phyloP scores from a whole-genome alignment of 37 sponge, comb jelly and placozoan species.

The Lycopodina hypogea region DNA sequence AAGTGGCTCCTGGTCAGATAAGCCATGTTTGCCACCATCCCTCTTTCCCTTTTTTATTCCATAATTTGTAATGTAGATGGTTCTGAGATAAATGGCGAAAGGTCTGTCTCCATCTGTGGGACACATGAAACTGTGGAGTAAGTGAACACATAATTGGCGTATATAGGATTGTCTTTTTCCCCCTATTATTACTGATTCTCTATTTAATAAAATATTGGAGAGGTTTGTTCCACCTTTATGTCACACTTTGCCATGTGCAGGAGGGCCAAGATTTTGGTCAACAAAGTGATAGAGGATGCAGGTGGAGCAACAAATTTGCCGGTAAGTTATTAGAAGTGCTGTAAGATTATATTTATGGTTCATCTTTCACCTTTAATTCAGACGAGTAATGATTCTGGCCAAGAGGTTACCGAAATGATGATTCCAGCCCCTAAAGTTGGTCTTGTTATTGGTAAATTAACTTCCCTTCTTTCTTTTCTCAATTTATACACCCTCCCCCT shows the following conservation, averaged over 20 bases:
- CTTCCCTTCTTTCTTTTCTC: not conserved
- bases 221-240: not conserved
- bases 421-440: constrained; percentile 93
- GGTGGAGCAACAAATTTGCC: constrained; percentile 53
- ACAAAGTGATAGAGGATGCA: constrained; percentile 66
- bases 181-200: no score
- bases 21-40: no score
- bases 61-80: constrained; percentile 49
- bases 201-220: not conserved
- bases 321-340: constrained; percentile 6
- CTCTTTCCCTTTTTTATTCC: not conserved
- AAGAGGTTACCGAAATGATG: constrained; percentile 76
- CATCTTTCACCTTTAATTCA: not conserved
- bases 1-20: constrained; percentile 90
- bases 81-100: constrained; percentile 65
- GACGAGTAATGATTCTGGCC: constrained; percentile 23
- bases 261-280: constrained; percentile 59
- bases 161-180: not conserved
- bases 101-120: constrained; percentile 82
- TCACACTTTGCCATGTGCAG: not conserved
- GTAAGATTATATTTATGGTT: not conserved
- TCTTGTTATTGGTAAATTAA: constrained; percentile 84
- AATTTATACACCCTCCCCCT: no score
- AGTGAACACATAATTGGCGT: not conserved
- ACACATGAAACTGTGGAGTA: constrained; percentile 80